Evolutionary conservation across 1,140 invertebrate species (phyloP), one percentile per base, ranked within the genome.

Genomic region (Ladona fulva): DNA sequence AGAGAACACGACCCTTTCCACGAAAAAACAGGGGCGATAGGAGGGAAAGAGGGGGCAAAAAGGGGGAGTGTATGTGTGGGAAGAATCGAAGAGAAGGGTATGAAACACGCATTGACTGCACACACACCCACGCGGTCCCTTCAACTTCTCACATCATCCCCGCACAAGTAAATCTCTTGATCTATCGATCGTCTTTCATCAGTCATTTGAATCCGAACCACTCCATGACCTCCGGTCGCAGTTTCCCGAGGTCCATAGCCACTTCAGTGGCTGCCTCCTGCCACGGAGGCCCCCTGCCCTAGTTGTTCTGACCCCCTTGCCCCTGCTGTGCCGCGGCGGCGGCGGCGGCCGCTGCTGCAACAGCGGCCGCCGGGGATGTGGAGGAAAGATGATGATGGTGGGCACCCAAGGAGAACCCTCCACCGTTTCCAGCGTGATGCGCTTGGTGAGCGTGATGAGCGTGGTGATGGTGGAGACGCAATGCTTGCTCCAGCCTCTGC

Each of bases 401-500:
- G n/a, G 52, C 52, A 66, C 52, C 52, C 52, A 66, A 22, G 3
- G 52, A 66, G 52, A 66, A 66, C 16, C 52, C 52, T 66, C 52
- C 52, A 22, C 52, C 52, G 52, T 66, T 66, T 19, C 52, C 52
- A 19, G 16, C 52, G 52, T 66, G 52, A 22, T 66, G 52, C n/a
- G 52, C 52, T 22, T 66, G 52, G 12, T 66, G 52, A 16, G 52
- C 52, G 12, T 66, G 52, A 22, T 66, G 86, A 1, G 90, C 90
- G 82, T 91, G 88, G 77, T 87, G 90, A 44, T 88, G 88, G 83
- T 94, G 93, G 80, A 95, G 88, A 80, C 93, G 89, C 79, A 95
- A 83, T 11, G 93, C 93, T 81, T 95, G 93, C 82, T 94, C 93
- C 81, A 95, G 83, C 82, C 93, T 87, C 81, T 94, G 92, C 82